Base-by-base conservation (phyloP, 2,888 invertebrate genomes). In the Spicauda simplicius region DNA sequence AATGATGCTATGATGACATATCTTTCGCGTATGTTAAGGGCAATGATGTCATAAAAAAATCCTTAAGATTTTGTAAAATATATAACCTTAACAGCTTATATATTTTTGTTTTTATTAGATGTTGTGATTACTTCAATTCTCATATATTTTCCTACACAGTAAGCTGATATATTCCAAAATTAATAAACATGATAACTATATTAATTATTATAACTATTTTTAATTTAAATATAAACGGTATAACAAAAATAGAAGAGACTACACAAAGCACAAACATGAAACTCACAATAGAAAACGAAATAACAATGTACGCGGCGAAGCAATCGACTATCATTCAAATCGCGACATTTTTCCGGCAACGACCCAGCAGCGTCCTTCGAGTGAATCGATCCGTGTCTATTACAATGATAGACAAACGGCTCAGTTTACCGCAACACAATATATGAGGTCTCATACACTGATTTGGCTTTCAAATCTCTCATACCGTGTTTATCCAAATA, bases 311-410 rank as follows among this genome's bases (percentile, higher is more conserved):
- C 19, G 33, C 30, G 16, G 25, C 41, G 61, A 41, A 14, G 50
- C 60, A 19, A 14, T 20, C 33, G 7, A 16, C 30, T 54, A 52
- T 63, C 58, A 63, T 58, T 58, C 58, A 63, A 48, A 68, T 70
- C 68, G 69, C 68, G 71, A 67, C 66, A 70, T 70, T 69, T 70
- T 68, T 69, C 68, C 69, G 55, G 66, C 69, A 65, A 61, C 70
- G 53, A 68, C 63, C 67, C 48, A 56, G 68, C 41, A 19, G 62
- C 69, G 77, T 73, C 76, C 77, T 76, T 77, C 72, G 61, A 57
- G 60, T 37, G 71, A 72, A 78, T 76, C 78, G 76, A 78, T 73
- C 75, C 71, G 69, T 70, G 64, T 71, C 72, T 63, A 69, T 72
- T 69, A 71, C 70, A 65, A 62, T 66, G 54, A 68, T 64, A 64